Base-by-base conservation (phyloP, 2,797 vertebrate genomes). In the Holocentrus rufus region DNA sequence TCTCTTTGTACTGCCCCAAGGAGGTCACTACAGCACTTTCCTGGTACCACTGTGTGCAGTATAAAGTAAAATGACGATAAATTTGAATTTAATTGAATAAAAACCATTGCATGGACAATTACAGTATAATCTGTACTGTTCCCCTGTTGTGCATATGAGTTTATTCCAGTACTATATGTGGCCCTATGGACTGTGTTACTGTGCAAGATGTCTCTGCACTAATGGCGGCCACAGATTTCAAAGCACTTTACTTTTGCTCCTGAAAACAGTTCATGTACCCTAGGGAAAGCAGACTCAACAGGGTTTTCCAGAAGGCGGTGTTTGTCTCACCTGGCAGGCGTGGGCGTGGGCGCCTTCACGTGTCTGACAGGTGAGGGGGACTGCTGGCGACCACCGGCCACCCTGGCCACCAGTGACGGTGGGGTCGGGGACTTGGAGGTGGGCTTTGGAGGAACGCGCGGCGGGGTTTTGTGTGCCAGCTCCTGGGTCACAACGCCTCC, bases 291-390 rank as follows among this genome's bases (percentile, higher is more conserved):
- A 39, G 36, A 39, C 36, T 10, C 36, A 39, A 11, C 36, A 39
- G 36, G 9, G 20, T 3, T 2, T 13, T 2, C 56, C 34, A 39
- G 27, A 13, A 13, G 11, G 10, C 15, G 14, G 5, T 44, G 4
- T 11, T 31, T 20, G 5, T 42, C 69, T 93, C 93, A 97, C 97
- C 96, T 96, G 90, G 95, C 93, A 1, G 96, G 94, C 3, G 96
- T 95, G 4, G 95, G 95, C 1, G 95, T 94, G 0, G 97, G 97
- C 1, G 93, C 96, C 88, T 95, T 95, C 60, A 98, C 97, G 0
- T 95, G 96, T 93, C 96, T 94, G 85, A 99, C 97, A 0, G 97
- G 97, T 22, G 97, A 98, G 0, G 96, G 95, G 0, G 96, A 98
- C 80, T 98, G 97, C n/a, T 98, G 97, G 10, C 97, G 94, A 69